phyloP scores from a whole-genome alignment of 1,140 invertebrate genomes.

The Holotrichia oblita region DNA sequence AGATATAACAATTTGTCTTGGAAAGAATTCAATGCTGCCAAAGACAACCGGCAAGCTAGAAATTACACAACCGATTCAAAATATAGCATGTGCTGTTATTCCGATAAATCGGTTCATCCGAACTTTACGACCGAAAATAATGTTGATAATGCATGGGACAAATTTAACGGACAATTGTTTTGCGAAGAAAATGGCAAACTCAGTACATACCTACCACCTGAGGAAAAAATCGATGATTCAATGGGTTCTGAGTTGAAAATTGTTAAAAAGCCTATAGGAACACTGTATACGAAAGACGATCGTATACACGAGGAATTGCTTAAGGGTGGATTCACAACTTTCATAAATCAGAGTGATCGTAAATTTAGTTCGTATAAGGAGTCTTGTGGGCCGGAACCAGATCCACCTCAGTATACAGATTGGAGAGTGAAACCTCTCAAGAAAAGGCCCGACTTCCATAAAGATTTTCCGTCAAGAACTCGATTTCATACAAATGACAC shows the following conservation, averaged over 20 bases:
- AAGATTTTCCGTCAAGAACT: not conserved
- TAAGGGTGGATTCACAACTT: not conserved
- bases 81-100: constrained; percentile 33
- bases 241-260: constrained; percentile 1
- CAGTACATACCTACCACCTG: not conserved
- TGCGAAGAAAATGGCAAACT: constrained; percentile 34
- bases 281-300: not conserved
- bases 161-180: not conserved
- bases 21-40: constrained; percentile 24
- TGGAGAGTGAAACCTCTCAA: not conserved
- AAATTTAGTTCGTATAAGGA: not conserved
- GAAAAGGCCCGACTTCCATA: not conserved
- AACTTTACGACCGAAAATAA: not conserved
- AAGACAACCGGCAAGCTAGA: not conserved
- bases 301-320: constrained; percentile 2
- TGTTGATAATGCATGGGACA: not conserved
- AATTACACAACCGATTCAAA: constrained; percentile 22
- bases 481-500: not conserved
- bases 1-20: constrained; percentile 28
- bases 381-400: not conserved
- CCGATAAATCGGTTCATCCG: constrained; percentile 5
- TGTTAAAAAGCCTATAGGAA: not conserved
- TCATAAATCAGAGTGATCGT: not conserved
- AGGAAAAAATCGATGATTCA: not conserved
- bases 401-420: not conserved